Percentiles rank a stretch among this genome's conserved stretches.
Evolutionary conservation across 2,888 invertebrate genomes (phyloP).

Genomic region (Fragum whitleyi): DNA sequence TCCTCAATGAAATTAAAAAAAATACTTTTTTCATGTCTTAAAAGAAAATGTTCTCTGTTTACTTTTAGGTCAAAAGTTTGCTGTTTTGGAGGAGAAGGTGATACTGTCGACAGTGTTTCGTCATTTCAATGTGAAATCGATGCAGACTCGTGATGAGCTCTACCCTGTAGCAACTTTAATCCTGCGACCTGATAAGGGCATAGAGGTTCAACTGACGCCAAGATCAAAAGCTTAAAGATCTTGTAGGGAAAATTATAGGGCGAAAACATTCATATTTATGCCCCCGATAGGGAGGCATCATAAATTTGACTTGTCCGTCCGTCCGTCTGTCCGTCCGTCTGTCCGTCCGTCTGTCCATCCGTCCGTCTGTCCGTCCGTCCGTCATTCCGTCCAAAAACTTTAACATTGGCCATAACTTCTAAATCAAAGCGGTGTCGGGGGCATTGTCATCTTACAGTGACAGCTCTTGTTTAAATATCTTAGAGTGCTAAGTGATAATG

Average conservation of each 20-base stretch:
- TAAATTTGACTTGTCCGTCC: too few species aligned
- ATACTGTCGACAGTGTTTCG: conserved; percentile 88
- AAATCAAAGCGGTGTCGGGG: too few species aligned
- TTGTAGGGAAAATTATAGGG: background rate
- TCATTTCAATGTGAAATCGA: conserved; percentile 87
- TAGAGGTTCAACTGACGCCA: conserved; percentile 85
- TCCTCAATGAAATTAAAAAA: too few species aligned
- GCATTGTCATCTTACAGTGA: too few species aligned
- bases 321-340: too few species aligned
- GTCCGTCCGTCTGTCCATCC: too few species aligned
- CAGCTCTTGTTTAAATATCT: background rate
- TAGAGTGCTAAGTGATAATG: background rate
- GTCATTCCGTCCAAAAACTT: too few species aligned
- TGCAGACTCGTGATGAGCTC: conserved; percentile 88
- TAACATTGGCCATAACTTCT: too few species aligned
- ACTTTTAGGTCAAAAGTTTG: conserved; percentile 85
- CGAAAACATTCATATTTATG: background rate
- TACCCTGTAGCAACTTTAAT: conserved; percentile 88
- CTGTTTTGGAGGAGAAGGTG: conserved; percentile 86
- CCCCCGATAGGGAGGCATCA: too few species aligned
- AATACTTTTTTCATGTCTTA: too few species aligned
- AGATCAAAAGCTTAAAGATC: conserved; percentile 25
- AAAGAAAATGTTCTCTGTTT: background rate
- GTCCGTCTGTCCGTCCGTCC: too few species aligned
- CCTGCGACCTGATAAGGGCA: conserved; percentile 87